Base-by-base conservation (phyloP, 2,888 invertebrate genomes). In the Athalia rosae region DNA sequence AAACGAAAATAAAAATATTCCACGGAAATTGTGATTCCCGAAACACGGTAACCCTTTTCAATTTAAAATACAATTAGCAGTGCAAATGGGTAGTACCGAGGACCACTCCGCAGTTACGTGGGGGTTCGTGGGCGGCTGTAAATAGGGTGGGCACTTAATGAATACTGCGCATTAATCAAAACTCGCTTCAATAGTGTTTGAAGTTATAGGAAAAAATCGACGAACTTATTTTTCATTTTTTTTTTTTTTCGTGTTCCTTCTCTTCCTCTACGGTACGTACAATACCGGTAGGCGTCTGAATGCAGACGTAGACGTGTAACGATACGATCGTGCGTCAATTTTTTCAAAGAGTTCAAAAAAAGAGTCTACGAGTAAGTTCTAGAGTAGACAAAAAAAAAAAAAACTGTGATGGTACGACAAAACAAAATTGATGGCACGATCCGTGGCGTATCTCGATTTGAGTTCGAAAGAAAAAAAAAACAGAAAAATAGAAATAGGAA, bases 131-230 rank as follows among this genome's bases (percentile, higher is more conserved):
- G 7, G 15, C 61, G 53, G 28, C 28, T 28, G 28, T 28, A 43
- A 13, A 47, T 59, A 71, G 71, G 47, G 45, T 11, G n/a, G 67
- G 9, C 53, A 67, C 67, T 67, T 67, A 67, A 67, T 67, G 67
- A 67, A 50, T 67, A 67, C 67, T 9, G 28, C 50, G 67, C 67
- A 53, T 67, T 67, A 67, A 67, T 67, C 50, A 67, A 53, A 5
- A 67, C 67, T 53, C 15, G 41, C 50, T 53, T 67, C 50, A 41
- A 15, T 15, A 53, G 67, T 53, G 50, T 53, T 64, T 28, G 28
- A 43, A 64, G 50, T 67, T 53, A 67, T 67, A 67, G 53, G 50
- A 11, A 67, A 28, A 67, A 67, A 50, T 67, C 28, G 67, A 50
- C 9, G 41, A 53, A 50, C 5, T 8, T 67, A 48, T 13, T 50